These are phyloP conservation scores for Uloborus plumipes DNA, from an alignment of 2,888 invertebrate species.

Conservation along the genomic window DNA sequence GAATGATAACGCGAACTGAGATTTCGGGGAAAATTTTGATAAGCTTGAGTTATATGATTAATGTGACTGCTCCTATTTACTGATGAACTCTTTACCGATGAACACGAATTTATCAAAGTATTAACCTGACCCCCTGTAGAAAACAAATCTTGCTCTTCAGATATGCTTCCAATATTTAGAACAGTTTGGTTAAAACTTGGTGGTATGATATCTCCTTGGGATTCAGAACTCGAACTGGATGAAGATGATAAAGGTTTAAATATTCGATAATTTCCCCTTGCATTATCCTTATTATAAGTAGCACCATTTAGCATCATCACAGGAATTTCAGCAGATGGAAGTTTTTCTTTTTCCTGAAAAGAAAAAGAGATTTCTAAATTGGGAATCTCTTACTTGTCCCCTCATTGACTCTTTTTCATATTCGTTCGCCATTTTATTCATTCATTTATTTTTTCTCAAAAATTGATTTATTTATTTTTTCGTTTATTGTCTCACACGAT, in stretches of 20 bases:
- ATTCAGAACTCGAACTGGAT: constrained; percentile 55
- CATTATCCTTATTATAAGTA: constrained; percentile 33
- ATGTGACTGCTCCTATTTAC: constrained; percentile 32
- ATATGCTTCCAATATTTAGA: constrained; percentile 45
- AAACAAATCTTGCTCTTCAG: constrained; percentile 46
- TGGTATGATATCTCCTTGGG: constrained; percentile 44
- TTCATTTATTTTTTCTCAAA: too few relatives aligned
- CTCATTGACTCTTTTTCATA: too few relatives aligned
- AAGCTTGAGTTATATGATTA: constrained; percentile 51
- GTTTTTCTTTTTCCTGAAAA: constrained; percentile 46
- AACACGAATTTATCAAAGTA: constrained; percentile 33
- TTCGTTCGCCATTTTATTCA: too few relatives aligned
- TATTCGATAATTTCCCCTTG: constrained; percentile 10
- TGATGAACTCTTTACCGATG: constrained; percentile 23
- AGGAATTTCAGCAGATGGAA: constrained; percentile 27
- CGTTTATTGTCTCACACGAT: too few relatives aligned
- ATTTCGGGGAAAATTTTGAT: constrained; percentile 64
- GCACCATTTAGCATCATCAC: constrained; percentile 37
- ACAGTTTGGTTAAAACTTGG: constrained; percentile 41
- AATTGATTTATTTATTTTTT: too few relatives aligned
- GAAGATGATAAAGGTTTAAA: constrained; percentile 45
- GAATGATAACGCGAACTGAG: constrained; percentile 54
- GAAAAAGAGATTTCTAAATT: too few relatives aligned
- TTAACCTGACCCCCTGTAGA: constrained; percentile 24
- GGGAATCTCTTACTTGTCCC: too few relatives aligned